Percentiles rank a stretch among this genome's conserved stretches.
Evolutionary conservation across 2,888 invertebrate species (phyloP).

Genomic region (Agrochola macilenta): DNA sequence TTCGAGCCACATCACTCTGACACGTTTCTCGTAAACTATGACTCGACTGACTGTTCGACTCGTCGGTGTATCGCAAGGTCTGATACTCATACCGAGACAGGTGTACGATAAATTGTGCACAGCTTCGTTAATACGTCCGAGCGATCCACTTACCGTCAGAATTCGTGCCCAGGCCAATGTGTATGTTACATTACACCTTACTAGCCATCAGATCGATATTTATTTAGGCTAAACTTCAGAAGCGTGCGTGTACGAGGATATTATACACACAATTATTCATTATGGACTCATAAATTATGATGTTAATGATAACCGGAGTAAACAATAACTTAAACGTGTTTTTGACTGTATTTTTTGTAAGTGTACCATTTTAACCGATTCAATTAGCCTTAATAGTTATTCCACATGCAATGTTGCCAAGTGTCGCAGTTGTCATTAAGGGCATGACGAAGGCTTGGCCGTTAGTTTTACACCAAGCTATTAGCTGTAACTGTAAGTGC

Average conservation of each 20-base stretch:
- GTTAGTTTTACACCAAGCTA: slow-evolving; percentile 15
- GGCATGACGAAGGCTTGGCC: not conserved
- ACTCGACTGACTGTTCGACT: slow-evolving; percentile 37
- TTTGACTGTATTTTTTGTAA: slow-evolving; percentile 7
- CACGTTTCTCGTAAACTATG: slow-evolving; percentile 22
- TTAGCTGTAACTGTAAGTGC: slow-evolving; percentile 32
- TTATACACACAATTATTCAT: slow-evolving; percentile 31
- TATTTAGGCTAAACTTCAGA: slow-evolving; percentile 39
- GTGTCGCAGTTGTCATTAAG: slow-evolving; percentile 30
- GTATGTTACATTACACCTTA: slow-evolving; percentile 13
- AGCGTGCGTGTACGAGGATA: slow-evolving; percentile 44
- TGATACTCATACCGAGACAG: slow-evolving; percentile 18
- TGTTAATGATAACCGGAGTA: slow-evolving; percentile 18
- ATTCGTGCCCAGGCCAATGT: slow-evolving; percentile 17
- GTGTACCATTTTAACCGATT: slow-evolving; percentile 2
- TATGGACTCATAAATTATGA: slow-evolving; percentile 1
- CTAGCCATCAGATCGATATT: slow-evolving; percentile 50
- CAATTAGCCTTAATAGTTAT: slow-evolving; percentile 37
- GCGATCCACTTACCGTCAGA: slow-evolving; percentile 30
- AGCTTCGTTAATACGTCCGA: slow-evolving; percentile 21
- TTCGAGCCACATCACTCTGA: slow-evolving; percentile 6
- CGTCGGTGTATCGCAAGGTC: slow-evolving; percentile 17
- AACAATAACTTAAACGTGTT: not conserved
- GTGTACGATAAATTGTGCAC: slow-evolving; percentile 41
- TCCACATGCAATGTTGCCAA: slow-evolving; percentile 17